Base-by-base conservation (phyloP, 2,888 invertebrate genomes). In the Cetonia aurata region DNA sequence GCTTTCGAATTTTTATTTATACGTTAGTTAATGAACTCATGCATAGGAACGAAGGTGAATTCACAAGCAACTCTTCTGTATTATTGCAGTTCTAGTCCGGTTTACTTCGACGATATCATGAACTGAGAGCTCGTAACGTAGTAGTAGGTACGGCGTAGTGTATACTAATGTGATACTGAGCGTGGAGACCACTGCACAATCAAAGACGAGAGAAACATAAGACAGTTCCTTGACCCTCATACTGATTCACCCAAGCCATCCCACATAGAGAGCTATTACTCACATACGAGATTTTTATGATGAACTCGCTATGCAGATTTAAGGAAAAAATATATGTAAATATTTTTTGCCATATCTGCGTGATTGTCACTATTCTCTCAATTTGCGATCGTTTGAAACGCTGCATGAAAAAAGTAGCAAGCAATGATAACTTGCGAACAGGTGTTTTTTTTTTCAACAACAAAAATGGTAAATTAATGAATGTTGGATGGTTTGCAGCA, bases 201-300 rank as follows among this genome's bases (percentile, higher is more conserved):
- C 13, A 25, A 19, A 50, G 15, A 50, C 3, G 44, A 17, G 17
- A 57, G 42, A 59, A 9, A 59, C 44, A n/a, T n/a, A 60, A 60
- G 59, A 44, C 59, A 59, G 60, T 60, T 60, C 48, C 60, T 60
- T 60, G 60, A 60, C 44, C 60, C 44, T 60, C 60, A 60, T 46
- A 48, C 60, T 46, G 60, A 60, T 46, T 60, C 48, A 60, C 6
- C n/a, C 60, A 17, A 13, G 15, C 8, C 19, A 60, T 46, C 15
- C 41, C 19, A 59, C 59, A 42, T 44, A 44, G 10, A 19, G 4
- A 59, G 10, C 0, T 42, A 44, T 53, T 19, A n/a, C 31, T 19
- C 25, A 12, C n/a, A 12, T 0, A n/a, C 1, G 9, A 31, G n/a
- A 25, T 1, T 19, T 53, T 19, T 4, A 52, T 6, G 15, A n/a